These are phyloP conservation scores for Pseudanteris insignis DNA, from an alignment of 2,888 invertebrate species.

Conservation along the genomic window DNA sequence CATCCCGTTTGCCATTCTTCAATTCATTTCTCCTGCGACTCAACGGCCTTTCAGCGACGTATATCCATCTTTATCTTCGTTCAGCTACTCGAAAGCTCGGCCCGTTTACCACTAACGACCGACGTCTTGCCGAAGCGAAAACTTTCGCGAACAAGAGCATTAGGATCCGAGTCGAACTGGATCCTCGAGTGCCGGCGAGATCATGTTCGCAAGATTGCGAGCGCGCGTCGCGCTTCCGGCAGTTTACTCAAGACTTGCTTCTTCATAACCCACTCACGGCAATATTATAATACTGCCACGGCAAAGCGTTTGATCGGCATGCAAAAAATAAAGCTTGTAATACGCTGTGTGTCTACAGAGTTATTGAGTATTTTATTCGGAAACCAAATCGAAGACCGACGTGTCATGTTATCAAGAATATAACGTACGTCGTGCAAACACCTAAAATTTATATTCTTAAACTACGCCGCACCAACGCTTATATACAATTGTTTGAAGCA, in stretches of 20 bases:
- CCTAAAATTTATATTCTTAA: too few relatives aligned
- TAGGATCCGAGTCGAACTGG: constrained; percentile 42
- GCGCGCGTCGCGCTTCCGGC: constrained; percentile 38
- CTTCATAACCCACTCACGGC: constrained; percentile 27
- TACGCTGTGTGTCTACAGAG: constrained; percentile 5
- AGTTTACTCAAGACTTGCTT: constrained; percentile 35
- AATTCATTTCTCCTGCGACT: constrained; percentile 35
- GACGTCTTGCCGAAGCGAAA: constrained; percentile 44
- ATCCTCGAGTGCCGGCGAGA: constrained; percentile 39
- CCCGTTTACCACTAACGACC: constrained; percentile 44
- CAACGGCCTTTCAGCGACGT: constrained; percentile 39
- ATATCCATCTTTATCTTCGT: constrained; percentile 45
- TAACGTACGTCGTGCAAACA: too few relatives aligned
- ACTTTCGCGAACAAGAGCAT: constrained; percentile 46
- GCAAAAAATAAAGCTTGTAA: constrained; percentile 5
- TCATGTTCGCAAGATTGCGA: constrained; percentile 42
- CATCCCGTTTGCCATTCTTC: constrained; percentile 36
- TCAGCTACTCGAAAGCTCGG: constrained; percentile 40
- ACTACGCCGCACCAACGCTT: too few relatives aligned
- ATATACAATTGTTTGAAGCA: too few relatives aligned
- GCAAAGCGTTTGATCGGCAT: constrained; percentile 21
- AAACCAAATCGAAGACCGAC: too few relatives aligned
- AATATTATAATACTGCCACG: constrained; percentile 27
- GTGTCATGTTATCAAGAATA: too few relatives aligned
- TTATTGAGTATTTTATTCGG: too few relatives aligned